Percentiles rank a stretch among this genome's conserved stretches.
phyloP scores from a whole-genome alignment of 1,140 invertebrate species.

The Cydia pomonella region DNA sequence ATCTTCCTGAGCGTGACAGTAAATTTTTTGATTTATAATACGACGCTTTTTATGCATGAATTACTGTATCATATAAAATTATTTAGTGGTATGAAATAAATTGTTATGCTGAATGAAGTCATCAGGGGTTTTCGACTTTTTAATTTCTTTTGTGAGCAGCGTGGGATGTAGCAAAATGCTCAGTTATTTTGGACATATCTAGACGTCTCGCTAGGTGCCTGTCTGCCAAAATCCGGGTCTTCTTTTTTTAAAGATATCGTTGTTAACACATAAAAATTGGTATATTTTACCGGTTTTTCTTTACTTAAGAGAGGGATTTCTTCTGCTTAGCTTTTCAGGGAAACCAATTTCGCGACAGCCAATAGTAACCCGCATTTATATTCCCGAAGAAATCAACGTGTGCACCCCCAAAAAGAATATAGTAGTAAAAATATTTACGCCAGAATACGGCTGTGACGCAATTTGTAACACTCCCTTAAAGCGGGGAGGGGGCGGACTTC shows the following conservation, averaged over 20 bases:
- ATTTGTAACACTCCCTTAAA: slow-evolving; percentile 69
- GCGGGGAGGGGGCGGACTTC: slow-evolving; percentile 57
- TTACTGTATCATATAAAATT: slow-evolving; percentile 13
- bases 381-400: slow-evolving; percentile 5
- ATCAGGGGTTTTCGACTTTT: slow-evolving; percentile 15
- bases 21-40: slow-evolving; percentile 55
- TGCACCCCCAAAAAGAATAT: slow-evolving; percentile 47
- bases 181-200: neutral
- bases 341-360: neutral
- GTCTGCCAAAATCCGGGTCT: too few species aligned
- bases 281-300: too few species aligned
- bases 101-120: slow-evolving; percentile 22
- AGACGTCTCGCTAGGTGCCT: neutral
- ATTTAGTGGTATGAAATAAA: slow-evolving; percentile 10
- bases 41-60: slow-evolving; percentile 20
- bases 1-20: slow-evolving; percentile 45
- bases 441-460: slow-evolving; percentile 70
- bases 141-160: slow-evolving; percentile 3
- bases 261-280: too few species aligned
- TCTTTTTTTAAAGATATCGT: too few species aligned
- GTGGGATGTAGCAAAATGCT: neutral
- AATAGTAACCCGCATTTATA: neutral
- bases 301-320: too few species aligned
- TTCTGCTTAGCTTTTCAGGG: too few species aligned
- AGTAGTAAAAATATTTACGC: slow-evolving; percentile 64